Base-by-base conservation (phyloP, 2,888 invertebrate genomes). In the Anarsia innoxiella region DNA sequence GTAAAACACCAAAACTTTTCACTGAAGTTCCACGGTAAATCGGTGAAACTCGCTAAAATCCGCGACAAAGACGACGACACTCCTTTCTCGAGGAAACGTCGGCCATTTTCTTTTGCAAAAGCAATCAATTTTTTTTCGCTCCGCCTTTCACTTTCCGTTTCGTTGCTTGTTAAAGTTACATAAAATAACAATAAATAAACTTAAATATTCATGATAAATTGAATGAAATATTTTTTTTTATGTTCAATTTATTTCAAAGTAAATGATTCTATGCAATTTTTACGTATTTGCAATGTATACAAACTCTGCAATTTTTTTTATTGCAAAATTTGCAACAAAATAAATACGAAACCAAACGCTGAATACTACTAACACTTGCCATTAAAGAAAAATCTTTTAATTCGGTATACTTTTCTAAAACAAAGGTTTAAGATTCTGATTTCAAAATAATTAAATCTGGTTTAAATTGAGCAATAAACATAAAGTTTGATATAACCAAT, bases 1-100 rank as follows among this genome's bases (percentile, higher is more conserved):
- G 56, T 66, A 59, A 63, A 67, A 78, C 83, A 83, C 82, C 78
- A 63, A 66, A 77, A 78, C 77, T 73, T 69, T 82, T 74, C 82
- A 83, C 83, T 71, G 79, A 70, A 74, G 77, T 78, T 77, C 68
- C 70, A 73, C 56, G 69, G 63, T 62, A 62, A 58, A 61, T 62
- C 60, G 65, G 53, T 56, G 73, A 59, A 56, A 58, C 55, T 76
- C 69, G 66, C 56, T 67, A 75, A 54, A 61, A 66, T 66, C 66
- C 68, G 69, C 74, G 78, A 73, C 77, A 75, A 54, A 61, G 66
- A 66, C 66, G 68, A 69, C 74, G 78, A 73, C 77, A 82, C 78
- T 63, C 82, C 82, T 82, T 71, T 66, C 76, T 67, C 66, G 67
- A 66, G 62, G 68, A 68, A 63, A 59, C 61, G 72, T 65, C 82